Evolutionary conservation across 1,140 invertebrate genomes (phyloP), one percentile per base, ranked within the genome.

Genomic region (Drosophila persimilis): DNA sequence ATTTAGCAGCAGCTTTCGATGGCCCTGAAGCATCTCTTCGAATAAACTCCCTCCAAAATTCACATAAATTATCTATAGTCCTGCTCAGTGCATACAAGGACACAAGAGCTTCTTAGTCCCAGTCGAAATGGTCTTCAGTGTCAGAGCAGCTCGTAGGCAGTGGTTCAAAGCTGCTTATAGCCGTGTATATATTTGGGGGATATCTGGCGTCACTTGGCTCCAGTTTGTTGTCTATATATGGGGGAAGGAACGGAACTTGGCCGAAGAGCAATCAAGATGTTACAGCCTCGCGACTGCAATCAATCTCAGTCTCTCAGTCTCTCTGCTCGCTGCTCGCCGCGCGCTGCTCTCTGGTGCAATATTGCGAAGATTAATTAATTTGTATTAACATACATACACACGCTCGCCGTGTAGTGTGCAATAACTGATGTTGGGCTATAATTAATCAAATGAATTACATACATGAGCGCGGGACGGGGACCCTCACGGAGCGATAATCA

Each of bases 371-470:
- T 86, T 86, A 80, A 85, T 85, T 85, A 85, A 85, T 86, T 85
- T 86, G 73, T 80, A 86, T 85, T 86, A 85, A 85, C 81, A 80
- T 50, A 66, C 63, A 62, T 47, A 58, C 59, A 65, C 55, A 45
- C 45, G 69, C 43, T 63, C 24, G 11, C 5, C 4, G 5, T 39
- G 35, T 39, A 58, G 51, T 41, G 46, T 22, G 52, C 43, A 54
- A 64, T 71, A 62, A 56, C 55, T 74, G 76, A 73, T 84, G 64
- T 70, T 66, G 73, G 75, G 71, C 81, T 73, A 73, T 85, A 85
- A 85, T 85, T 85, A 85, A 85, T 85, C 80, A 85, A 80, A 85
- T 85, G 64, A 86, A 77, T 86, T 86, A 80, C 81, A 85, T 77
- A 17, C 17, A 17, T 17, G 17, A 17, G 61, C 67, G 81, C 53